A percentile compares a stretch with the other conserved stretches of the same genome.
Conservation (phyloP, 2,888 invertebrate species). For the Mamestra brassicae region DNA sequence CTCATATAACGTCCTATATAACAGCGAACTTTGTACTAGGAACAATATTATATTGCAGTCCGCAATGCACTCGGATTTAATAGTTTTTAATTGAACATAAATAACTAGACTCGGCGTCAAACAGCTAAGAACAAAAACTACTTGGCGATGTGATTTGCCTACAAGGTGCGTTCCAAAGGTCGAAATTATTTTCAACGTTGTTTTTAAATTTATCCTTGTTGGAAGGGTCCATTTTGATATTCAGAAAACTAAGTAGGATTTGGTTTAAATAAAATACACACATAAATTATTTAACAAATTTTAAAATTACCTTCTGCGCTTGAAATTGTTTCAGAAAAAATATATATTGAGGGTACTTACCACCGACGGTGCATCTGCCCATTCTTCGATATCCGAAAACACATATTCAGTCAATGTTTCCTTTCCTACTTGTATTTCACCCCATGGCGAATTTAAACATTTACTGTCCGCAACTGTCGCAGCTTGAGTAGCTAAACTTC, state of each 20-base stretch:
- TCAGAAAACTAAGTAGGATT: too few relatives aligned
- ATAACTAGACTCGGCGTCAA: constrained; percentile 43
- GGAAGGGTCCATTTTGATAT: not conserved
- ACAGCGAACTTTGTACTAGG: constrained; percentile 84
- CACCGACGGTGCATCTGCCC: constrained; percentile 91
- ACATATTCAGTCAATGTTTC: constrained; percentile 91
- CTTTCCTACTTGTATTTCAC: constrained; percentile 89
- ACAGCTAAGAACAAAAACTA: constrained; percentile 25
- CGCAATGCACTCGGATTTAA: constrained; percentile 69
- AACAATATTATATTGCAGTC: constrained; percentile 69
- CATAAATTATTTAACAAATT: not conserved
- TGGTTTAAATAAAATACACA: not conserved
- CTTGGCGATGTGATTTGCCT: constrained; percentile 26
- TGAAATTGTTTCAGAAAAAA: not conserved
- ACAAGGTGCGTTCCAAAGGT: constrained; percentile 32
- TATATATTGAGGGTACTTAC: constrained; percentile 87
- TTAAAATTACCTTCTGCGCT: not conserved
- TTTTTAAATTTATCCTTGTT: not conserved
- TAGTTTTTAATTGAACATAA: constrained; percentile 72
- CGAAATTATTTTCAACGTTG: constrained; percentile 7
- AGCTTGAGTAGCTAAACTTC: constrained; percentile 80
- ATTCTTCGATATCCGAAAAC: constrained; percentile 90
- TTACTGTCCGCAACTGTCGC: constrained; percentile 80
- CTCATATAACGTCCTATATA: constrained; percentile 72
- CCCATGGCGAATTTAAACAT: constrained; percentile 84